Evolutionary conservation across 2,113 vertebrate species (phyloP), one percentile per base, ranked within the genome.

Genomic region (Phrynosoma blainvillii): DNA sequence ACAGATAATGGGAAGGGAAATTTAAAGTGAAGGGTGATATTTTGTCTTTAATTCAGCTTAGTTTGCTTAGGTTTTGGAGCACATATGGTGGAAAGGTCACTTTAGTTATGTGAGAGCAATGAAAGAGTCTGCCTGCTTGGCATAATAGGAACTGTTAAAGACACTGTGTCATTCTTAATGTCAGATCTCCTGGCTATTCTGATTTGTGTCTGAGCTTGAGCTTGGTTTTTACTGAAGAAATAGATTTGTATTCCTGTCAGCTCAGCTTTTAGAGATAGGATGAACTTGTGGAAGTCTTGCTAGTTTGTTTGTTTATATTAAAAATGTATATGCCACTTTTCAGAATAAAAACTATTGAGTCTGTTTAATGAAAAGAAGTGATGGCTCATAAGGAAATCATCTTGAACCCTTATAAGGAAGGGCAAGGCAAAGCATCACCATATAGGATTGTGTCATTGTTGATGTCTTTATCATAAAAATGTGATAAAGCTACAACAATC

Each of bases 121-220:
- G 87, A 83, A 90, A 77, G 80, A 93, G 70, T 42, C 30, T 88
- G 36, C 4, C 0, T 85, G 91, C 87, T 86, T 89, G 79, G 40
- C 84, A 88, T 82, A 90, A 93, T 90, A 52, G 82, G 82, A 89
- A 86, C 87, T 88, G n/a, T 87, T 93, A 90, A 93, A 89, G 86
- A 89, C 12, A 1, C 5, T 8, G 66, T 86, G 40, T 91, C 32
- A 40, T 89, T 87, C 1, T 0, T 93, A 87, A 93, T 91, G 89
- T 92, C 90, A 89, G 75, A 85, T 92, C 81, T 92, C 89, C 86
- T 88, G 75, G 74, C 20, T 89, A 36, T 90, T 89, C 85, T 81
- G 20, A 65, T 85, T 84, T 79, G 82, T 85, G 74, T 91, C 25
- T 79, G 71, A 73, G 66, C 83, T 87, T 74, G 25, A 81, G 68